phyloP scores from a whole-genome alignment of 2,113 vertebrate species.

The Noctilio leporinus region DNA sequence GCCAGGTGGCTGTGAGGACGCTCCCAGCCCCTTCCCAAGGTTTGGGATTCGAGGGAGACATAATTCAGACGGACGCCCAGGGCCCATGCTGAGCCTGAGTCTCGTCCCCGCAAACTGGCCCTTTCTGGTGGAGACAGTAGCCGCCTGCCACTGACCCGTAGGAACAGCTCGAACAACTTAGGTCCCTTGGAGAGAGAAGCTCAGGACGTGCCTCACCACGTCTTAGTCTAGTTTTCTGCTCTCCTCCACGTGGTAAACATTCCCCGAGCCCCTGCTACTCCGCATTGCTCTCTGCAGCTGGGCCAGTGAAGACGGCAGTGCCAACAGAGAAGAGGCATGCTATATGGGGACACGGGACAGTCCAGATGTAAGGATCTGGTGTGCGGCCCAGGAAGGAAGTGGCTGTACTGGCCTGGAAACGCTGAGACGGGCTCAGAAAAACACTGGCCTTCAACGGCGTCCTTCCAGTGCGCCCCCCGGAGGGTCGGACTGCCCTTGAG shows the following conservation, averaged over 20 bases:
- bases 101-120: background rate
- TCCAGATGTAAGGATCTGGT: background rate
- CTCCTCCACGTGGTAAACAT: background rate
- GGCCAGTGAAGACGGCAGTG: background rate
- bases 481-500: too few relatives aligned
- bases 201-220: background rate
- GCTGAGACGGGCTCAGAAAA: background rate
- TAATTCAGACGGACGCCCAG: background rate
- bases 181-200: background rate
- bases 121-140: background rate
- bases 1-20: background rate
- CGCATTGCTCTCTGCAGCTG: rapidly evolving
- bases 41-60: background rate
- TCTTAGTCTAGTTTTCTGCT: background rate
- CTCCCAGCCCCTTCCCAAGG: background rate
- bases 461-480: background rate
- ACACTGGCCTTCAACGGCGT: background rate
- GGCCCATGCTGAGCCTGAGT: background rate
- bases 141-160: background rate
- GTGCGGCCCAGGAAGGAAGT: background rate
- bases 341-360: too few relatives aligned
- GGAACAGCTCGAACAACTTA: background rate
- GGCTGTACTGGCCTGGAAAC: background rate
- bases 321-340: background rate
- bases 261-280: background rate